Conservation (phyloP, 2,797 vertebrate species). For the Lagocephalus sceleratus region DNA sequence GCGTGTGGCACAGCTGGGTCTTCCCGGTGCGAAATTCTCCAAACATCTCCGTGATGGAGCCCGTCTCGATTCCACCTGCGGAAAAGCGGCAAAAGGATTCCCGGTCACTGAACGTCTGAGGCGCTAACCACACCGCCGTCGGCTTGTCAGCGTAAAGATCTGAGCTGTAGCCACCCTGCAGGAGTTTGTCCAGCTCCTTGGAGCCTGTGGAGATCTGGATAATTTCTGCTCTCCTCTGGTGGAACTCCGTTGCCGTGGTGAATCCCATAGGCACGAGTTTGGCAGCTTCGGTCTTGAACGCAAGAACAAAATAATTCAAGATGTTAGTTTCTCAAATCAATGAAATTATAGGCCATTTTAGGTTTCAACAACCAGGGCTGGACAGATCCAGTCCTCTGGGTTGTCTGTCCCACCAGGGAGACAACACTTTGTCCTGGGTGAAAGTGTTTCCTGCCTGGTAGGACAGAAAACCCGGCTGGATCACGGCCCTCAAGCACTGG, state of each 20-base stretch:
- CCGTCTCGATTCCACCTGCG: constrained; percentile 94
- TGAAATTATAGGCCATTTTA: too few relatives aligned
- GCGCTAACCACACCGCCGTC: too few relatives aligned
- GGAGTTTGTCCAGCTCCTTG: constrained; percentile 95
- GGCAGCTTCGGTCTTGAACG: constrained; percentile 85
- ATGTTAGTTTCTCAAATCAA: too few relatives aligned
- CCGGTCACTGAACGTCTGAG: not conserved
- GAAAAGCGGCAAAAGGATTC: not conserved
- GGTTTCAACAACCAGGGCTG: too few relatives aligned
- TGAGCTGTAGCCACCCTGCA: constrained; percentile 80
- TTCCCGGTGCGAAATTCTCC: constrained; percentile 98
- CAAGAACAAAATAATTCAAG: not conserved
- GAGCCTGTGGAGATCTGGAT: constrained; percentile 97
- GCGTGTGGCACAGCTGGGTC: constrained; percentile 94
- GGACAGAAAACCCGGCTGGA: too few relatives aligned
- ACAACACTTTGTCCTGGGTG: too few relatives aligned
- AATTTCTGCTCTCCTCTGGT: constrained; percentile 93
- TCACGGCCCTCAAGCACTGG: too few relatives aligned
- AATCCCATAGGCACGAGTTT: constrained; percentile 98
- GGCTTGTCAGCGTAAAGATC: too few relatives aligned
- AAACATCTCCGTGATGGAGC: constrained; percentile 97
- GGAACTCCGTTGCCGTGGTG: constrained; percentile 96
- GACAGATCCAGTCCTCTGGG: too few relatives aligned
- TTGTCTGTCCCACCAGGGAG: too few relatives aligned
- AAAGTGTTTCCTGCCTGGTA: too few relatives aligned